Conservation (phyloP, 1,140 invertebrate genomes). For the Brachionus rubens region DNA sequence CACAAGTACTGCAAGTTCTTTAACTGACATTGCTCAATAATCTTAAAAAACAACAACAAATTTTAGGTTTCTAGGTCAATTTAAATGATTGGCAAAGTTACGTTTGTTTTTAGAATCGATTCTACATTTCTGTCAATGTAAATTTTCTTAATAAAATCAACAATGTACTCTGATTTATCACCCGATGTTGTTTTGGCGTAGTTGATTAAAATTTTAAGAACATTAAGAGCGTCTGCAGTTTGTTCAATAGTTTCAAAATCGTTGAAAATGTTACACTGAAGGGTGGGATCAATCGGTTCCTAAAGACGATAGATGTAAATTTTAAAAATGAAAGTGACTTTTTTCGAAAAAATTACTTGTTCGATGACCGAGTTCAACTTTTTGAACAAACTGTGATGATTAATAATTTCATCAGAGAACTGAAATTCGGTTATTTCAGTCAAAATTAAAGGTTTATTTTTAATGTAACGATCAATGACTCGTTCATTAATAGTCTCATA, state of each 20-base stretch:
- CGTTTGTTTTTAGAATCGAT: neutral
- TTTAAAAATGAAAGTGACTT: neutral
- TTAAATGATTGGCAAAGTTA: neutral
- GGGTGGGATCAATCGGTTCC: neutral
- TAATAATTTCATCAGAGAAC: slow-evolving; percentile 13
- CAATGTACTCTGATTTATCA: neutral
- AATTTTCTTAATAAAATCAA: neutral
- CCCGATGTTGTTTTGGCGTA: slow-evolving; percentile 19
- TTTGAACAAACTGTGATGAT: neutral
- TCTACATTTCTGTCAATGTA: neutral
- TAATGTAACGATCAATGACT: neutral
- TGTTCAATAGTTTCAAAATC: neutral
- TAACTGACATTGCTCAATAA: neutral
- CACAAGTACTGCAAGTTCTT: slow-evolving; percentile 2
- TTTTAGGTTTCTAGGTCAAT: neutral
- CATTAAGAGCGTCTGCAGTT: neutral
- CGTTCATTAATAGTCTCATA: neutral
- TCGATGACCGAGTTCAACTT: neutral
- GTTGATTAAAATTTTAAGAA: slow-evolving; percentile 13
- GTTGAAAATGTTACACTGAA: neutral
- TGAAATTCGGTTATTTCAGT: neutral
- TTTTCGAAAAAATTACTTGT: slow-evolving; percentile 12
- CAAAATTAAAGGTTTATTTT: neutral
- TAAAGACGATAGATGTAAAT: no score
- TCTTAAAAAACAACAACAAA: neutral